phyloP scores from a whole-genome alignment of 1,140 invertebrate genomes.

The Drosophila prosaltans region DNA sequence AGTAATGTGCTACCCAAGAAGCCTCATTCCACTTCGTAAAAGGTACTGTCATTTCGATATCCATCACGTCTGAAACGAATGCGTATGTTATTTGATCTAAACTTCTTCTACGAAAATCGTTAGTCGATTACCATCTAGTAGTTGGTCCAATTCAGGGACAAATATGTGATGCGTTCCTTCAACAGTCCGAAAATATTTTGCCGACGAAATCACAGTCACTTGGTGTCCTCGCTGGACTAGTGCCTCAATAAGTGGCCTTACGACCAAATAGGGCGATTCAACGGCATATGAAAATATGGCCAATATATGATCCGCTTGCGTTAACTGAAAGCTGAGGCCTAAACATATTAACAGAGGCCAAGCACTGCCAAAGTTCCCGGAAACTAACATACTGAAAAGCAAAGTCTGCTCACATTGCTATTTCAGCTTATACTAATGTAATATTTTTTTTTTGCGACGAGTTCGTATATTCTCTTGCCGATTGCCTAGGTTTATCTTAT shows the following conservation, averaged over 20 bases:
- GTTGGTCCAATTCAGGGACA: constrained; percentile 30
- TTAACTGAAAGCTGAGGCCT: constrained; percentile 13
- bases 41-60: not conserved
- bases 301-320: constrained; percentile 51
- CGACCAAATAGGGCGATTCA: constrained; percentile 35
- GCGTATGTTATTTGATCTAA: no score
- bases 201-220: constrained; percentile 51
- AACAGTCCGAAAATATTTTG: constrained; percentile 26
- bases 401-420: constrained; percentile 44
- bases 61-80: no score
- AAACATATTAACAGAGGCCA: constrained; percentile 22
- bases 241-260: constrained; percentile 38
- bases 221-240: constrained; percentile 50
- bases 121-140: constrained; percentile 30
- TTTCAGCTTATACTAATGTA: constrained; percentile 24
- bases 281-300: constrained; percentile 54
- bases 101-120: no score
- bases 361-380: constrained; percentile 13
- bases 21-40: constrained; percentile 33
- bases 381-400: constrained; percentile 25
- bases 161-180: constrained; percentile 57
- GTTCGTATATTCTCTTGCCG: no score
- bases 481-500: constrained; percentile 23
- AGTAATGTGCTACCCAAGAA: not conserved
- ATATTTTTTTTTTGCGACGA: not conserved